Evolutionary conservation across 2,888 invertebrate genomes (phyloP).

Genomic region (Drosophila birchii): DNA sequence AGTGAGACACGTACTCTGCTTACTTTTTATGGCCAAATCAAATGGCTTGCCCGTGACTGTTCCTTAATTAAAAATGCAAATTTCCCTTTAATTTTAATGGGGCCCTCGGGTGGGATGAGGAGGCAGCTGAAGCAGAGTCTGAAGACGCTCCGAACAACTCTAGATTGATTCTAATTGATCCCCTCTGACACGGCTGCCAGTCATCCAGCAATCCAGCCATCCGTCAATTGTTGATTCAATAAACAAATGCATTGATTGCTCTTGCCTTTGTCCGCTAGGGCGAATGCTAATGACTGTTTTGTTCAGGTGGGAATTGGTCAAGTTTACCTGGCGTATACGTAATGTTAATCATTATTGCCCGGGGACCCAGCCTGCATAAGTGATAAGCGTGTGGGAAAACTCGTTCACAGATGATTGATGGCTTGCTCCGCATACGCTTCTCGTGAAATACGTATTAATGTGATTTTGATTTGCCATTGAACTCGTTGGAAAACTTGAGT

Average conservation of each 20-base stretch:
- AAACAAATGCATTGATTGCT: conserved; percentile 62
- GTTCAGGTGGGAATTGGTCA: conserved; percentile 41
- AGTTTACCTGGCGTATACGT: conserved; percentile 30
- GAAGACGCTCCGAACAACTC: conserved; percentile 11
- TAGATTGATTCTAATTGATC: conserved; percentile 68
- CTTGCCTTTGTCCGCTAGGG: conserved; percentile 29
- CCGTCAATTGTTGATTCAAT: conserved; percentile 37
- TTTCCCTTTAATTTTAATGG: conserved; percentile 59
- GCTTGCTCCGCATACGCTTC: not conserved
- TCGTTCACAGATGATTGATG: conserved; percentile 31
- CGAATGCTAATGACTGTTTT: conserved; percentile 31
- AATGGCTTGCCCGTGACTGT: conserved; percentile 43
- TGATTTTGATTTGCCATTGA: conserved; percentile 3
- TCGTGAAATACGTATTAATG: not conserved
- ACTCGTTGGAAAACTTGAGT: not conserved
- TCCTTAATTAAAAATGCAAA: conserved; percentile 71
- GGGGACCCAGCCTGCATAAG: conserved; percentile 25
- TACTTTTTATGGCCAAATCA: conserved; percentile 43
- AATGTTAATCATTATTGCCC: conserved; percentile 34
- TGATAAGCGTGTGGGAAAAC: conserved; percentile 13
- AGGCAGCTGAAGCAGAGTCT: not conserved
- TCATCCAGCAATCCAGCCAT: conserved; percentile 57
- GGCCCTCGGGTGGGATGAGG: not conserved
- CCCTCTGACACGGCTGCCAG: conserved; percentile 51
- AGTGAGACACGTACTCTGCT: conserved; percentile 30